Base-by-base conservation (phyloP, 1,140 invertebrate genomes). In the Notospermus geniculatus region DNA sequence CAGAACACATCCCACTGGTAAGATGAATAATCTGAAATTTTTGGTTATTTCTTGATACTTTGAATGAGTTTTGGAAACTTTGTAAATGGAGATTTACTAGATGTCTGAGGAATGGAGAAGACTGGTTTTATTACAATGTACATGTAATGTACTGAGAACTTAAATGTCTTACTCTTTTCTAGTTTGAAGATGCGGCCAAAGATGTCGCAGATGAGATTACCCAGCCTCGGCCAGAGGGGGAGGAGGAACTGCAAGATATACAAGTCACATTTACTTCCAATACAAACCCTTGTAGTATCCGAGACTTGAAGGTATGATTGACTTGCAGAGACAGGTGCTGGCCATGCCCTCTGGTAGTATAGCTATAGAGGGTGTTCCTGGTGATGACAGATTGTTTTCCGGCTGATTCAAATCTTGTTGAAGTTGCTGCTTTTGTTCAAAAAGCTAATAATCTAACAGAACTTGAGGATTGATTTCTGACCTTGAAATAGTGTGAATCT, bases 191-290 rank as follows among this genome's bases (percentile, higher is more conserved):
- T 82, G 96, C 96, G 59, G 94, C 94, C 0, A 95, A 89, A 80
- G 95, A 98, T 82, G 91, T 99, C 50, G 96, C 91, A 1, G 95
- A 98, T 88, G 97, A 99, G 83, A 83, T 99, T 1, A 98, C 95
- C 28, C 64, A 72, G 22, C 95, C 95, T 0, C 66, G 95, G 63
- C 92, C 92, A 2, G 88, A 90, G 72, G 91, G 89, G 2, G 92
- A 97, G 73, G 92, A 97, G 73, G 87, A 90, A 71, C 86, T 98
- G 28, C 87, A 96, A 75, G 92, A 97, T 78, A 92, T 99, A 75
- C 97, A 99, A 84, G 88, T 99, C 19, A 86, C 95, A 67, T 77
- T 99, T 0, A 87, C 85, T 11, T 95, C 94, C 1, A 89, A 91
- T 81, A 89, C 91, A 1, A 87, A 93, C 84, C 86, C 93, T 19